Evolutionary conservation across 2,888 invertebrate genomes (phyloP), one percentile per base, ranked within the genome.

Genomic region (Aromia moschata): DNA sequence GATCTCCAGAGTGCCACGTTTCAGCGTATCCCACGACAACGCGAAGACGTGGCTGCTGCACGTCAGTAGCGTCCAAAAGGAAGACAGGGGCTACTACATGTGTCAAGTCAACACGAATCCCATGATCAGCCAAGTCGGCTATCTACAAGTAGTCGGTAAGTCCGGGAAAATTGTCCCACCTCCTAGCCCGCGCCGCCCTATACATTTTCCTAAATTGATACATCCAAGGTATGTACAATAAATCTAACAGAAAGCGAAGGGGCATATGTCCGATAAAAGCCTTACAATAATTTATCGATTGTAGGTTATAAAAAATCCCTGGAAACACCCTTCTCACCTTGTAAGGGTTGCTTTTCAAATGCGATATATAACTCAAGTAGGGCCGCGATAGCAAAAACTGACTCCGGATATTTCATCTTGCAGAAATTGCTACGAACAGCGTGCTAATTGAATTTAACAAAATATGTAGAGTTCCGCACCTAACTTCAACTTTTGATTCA

Each of bases 91-190:
- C 33, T 93, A 92, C 83, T 93, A 93, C 82, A 92, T 93, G 91
- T 93, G 93, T 81, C 93, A 93, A 83, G 87, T 87, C 70, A 96
- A 96, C 82, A 94, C 95, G 44, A 92, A 93, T 80, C 96, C 96
- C 0, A 95, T 95, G 94, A 94, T 95, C 77, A 94, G 93, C 78
- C 95, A 95, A 86, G 93, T 94, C 31, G 96, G 96, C 58, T 94
- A 92, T 79, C 86, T 96, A 37, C 93, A 95, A 83, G 95, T 96
- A 62, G 94, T 95, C 33, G 95, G 96, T 95, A 79, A 87, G 92
- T 25, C 25, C 7, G 7, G 7, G 3, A 25, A n/a, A n/a, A n/a
- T n/a, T 7, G 7, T 25, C 25, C 25, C 25, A 3, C 25, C 7
- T 25, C 7, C 25, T n/a, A n/a, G n/a, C 25, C 25, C 7, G 25